Evolutionary conservation across 2,888 invertebrate species (phyloP).

Genomic region (Pristionchus entomophagus): DNA sequence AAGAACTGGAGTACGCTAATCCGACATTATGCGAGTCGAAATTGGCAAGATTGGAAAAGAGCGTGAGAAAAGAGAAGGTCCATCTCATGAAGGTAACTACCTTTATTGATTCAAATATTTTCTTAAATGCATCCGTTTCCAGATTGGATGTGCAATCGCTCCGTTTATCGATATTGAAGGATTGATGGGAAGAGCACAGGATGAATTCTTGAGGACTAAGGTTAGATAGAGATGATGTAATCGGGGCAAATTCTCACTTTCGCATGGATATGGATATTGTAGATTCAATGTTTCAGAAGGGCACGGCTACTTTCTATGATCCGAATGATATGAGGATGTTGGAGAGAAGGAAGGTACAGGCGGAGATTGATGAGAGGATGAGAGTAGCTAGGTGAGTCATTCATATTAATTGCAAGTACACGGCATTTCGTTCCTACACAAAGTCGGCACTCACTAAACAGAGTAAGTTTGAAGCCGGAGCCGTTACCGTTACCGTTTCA

Average conservation of each 20-base stretch:
- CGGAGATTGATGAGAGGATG: slow-evolving; percentile 21
- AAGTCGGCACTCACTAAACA: too few species aligned
- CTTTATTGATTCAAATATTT: neutral
- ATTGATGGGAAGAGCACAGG: neutral
- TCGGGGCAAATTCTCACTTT: too few species aligned
- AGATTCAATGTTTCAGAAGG: neutral
- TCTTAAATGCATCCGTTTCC: neutral
- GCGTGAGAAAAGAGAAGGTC: neutral
- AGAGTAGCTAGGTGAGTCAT: slow-evolving; percentile 9
- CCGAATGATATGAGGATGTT: slow-evolving; percentile 20
- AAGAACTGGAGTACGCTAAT: neutral
- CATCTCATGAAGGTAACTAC: neutral
- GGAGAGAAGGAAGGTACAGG: neutral
- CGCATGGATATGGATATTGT: neutral
- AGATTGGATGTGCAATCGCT: neutral
- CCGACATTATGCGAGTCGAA: slow-evolving; percentile 16
- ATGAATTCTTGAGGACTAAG: neutral
- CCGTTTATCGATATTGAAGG: slow-evolving; percentile 38
- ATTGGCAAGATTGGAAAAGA: slow-evolving; percentile 26
- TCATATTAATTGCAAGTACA: too few species aligned
- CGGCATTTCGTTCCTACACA: too few species aligned
- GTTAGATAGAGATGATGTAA: neutral
- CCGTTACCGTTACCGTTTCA: too few species aligned
- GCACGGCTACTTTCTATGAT: neutral
- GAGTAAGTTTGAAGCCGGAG: too few species aligned